Conservation (phyloP, 1,140 invertebrate genomes). For the Drosophila lowei region DNA sequence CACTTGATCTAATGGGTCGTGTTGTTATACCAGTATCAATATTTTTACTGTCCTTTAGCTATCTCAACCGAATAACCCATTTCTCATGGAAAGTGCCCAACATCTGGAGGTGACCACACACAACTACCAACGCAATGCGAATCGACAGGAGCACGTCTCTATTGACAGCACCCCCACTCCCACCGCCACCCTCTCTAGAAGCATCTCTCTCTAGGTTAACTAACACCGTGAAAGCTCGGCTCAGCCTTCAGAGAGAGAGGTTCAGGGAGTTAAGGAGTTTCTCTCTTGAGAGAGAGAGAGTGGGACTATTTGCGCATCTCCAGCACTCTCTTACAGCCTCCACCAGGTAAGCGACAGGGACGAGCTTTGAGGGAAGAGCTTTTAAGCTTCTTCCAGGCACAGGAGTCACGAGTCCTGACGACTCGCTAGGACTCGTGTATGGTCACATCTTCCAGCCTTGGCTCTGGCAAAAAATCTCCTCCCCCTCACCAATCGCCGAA, state of each 20-base stretch:
- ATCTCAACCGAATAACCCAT: neutral
- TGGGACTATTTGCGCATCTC: conserved; percentile 14
- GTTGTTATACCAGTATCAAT: neutral
- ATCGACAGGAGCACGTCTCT: conserved; percentile 14
- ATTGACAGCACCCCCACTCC: neutral
- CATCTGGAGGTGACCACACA: conserved; percentile 34
- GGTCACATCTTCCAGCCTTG: conserved; percentile 36
- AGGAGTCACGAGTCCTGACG: conserved; percentile 44
- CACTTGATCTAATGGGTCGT: neutral
- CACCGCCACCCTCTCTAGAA: conserved; percentile 30
- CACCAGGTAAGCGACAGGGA: neutral
- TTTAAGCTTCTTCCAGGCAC: conserved; percentile 41
- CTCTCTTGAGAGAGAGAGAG: neutral
- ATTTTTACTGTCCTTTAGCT: neutral
- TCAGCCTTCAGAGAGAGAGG: conserved; percentile 3
- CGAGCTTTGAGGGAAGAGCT: conserved; percentile 40
- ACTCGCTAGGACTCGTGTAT: conserved; percentile 38
- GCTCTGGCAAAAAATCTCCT: conserved; percentile 12
- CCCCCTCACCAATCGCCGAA: too few relatives aligned
- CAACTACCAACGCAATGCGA: conserved; percentile 14
- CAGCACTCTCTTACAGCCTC: conserved; percentile 40
- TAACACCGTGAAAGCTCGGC: neutral
- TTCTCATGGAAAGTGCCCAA: neutral
- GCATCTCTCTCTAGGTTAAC: neutral
- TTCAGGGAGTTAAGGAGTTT: too few relatives aligned